Conservation (phyloP, 2,113 vertebrate species). For the Sprattus sprattus region DNA sequence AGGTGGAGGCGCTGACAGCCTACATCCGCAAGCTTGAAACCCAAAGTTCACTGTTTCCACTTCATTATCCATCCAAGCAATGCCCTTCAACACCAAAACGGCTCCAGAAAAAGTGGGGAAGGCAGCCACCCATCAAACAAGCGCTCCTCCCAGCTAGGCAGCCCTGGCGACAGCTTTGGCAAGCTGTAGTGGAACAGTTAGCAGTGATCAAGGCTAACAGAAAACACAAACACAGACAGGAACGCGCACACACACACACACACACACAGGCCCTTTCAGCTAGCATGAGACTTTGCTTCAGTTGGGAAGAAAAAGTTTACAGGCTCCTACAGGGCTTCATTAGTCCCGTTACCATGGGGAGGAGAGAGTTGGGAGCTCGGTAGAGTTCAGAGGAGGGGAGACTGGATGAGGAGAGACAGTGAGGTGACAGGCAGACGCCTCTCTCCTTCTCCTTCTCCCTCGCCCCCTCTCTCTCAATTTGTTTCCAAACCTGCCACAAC, state of each 20-base stretch:
- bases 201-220: not conserved
- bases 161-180: not conserved
- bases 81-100: not conserved
- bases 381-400: not conserved
- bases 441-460: not conserved
- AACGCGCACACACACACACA: constrained; percentile 24
- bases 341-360: not conserved
- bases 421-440: not conserved
- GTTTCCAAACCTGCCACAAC: not conserved
- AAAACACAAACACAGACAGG: constrained; percentile 45
- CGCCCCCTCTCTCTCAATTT: not conserved
- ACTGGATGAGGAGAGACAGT: not conserved
- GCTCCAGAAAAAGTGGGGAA: not conserved
- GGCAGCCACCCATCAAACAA: not conserved
- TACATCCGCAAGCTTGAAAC: not conserved
- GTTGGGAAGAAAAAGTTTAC: not conserved
- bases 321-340: not conserved
- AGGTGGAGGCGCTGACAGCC: not conserved
- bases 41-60: not conserved
- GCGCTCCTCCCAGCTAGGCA: not conserved
- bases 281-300: not conserved
- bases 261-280: not conserved
- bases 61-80: constrained; percentile 4
- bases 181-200: not conserved
- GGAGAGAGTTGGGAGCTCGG: not conserved